Evolutionary conservation across 1,140 invertebrate genomes (phyloP).

Genomic region (Argopecten irradians): DNA sequence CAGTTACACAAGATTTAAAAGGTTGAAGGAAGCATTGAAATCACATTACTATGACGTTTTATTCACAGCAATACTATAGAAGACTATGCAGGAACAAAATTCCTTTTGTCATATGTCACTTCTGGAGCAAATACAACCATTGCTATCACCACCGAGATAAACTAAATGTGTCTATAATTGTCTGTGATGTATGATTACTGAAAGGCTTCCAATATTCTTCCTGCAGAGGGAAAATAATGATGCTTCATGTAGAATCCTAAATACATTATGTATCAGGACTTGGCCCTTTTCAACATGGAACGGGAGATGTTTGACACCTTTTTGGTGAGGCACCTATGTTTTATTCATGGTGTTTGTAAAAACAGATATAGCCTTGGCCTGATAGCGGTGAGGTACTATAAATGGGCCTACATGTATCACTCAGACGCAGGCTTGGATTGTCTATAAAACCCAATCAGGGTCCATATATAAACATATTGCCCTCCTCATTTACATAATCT

Average conservation of each 20-base stretch:
- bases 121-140: too few relatives aligned
- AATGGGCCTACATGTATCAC: neutral
- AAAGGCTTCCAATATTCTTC: too few relatives aligned
- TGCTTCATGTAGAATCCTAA: neutral
- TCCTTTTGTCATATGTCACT: too few relatives aligned
- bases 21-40: too few relatives aligned
- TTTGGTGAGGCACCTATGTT: neutral
- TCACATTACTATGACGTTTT: too few relatives aligned
- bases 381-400: neutral
- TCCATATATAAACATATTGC: neutral
- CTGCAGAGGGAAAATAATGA: too few relatives aligned
- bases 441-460: neutral
- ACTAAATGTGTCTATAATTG: too few relatives aligned
- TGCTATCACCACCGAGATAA: too few relatives aligned
- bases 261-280: neutral
- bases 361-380: neutral
- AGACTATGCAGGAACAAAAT: too few relatives aligned
- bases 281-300: neutral
- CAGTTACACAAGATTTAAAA: too few relatives aligned
- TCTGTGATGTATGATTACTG: too few relatives aligned
- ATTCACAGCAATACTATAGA: too few relatives aligned
- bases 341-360: neutral
- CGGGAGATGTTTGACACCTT: neutral
- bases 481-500: neutral
- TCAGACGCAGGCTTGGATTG: neutral